These are phyloP conservation scores for Chondrilla cf. caribensis DNA, from an alignment of 37 sponge, comb jelly and placozoan genomes.

Conservation along the genomic window DNA sequence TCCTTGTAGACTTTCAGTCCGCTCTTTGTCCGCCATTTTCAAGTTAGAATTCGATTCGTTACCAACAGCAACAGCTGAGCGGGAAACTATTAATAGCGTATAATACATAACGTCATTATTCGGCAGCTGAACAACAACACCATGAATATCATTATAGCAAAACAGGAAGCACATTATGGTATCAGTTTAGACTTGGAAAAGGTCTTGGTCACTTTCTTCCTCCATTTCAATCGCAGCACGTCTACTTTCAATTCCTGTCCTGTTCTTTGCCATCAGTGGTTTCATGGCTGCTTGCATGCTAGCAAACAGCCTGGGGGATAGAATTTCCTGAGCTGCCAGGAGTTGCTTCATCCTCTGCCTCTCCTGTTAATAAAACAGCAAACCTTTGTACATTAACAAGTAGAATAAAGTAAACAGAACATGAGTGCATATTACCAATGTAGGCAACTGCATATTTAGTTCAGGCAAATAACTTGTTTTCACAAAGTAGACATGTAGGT, in stretches of 20 bases:
- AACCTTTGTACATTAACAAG: not conserved
- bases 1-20: not conserved
- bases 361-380: slow-evolving; percentile 45
- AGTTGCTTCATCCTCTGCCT: slow-evolving; percentile 86
- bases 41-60: no score
- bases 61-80: no score
- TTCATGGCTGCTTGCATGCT: slow-evolving; percentile 77
- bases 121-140: no score
- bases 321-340: slow-evolving; percentile 82
- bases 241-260: slow-evolving; percentile 7
- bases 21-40: slow-evolving; percentile 14
- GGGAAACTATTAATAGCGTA: no score
- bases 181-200: no score
- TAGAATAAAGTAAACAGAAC: not conserved
- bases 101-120: no score
- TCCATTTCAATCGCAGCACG: not conserved
- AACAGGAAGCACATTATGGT: no score
- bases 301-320: slow-evolving; percentile 73
- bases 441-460: no score
- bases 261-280: slow-evolving; percentile 68
- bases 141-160: no score
- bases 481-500: no score
- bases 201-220: not conserved
- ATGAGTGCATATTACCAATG: no score
- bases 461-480: no score